Conservation (phyloP, 2,113 vertebrate genomes). For the Megaceryle maxima region DNA sequence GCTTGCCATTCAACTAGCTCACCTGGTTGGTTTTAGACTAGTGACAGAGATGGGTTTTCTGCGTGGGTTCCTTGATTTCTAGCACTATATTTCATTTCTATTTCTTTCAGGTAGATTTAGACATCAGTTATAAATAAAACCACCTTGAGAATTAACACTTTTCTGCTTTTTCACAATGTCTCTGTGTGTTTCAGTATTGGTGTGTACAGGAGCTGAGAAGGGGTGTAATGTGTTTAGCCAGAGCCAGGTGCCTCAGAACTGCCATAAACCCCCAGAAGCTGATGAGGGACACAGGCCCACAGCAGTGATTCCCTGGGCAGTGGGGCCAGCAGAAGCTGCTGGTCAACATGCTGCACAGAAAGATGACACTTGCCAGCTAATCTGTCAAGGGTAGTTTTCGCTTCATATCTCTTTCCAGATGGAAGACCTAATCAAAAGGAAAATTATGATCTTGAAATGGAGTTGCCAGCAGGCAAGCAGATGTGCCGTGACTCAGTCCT, state of each 20-base stretch:
- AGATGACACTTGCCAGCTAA: neutral
- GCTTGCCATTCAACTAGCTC: neutral
- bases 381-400: neutral
- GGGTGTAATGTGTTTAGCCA: neutral
- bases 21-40: neutral
- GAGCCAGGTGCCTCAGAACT: neutral
- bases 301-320: neutral
- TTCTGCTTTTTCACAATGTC: neutral
- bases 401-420: neutral
- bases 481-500: neutral
- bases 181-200: neutral
- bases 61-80: neutral
- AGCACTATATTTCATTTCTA: accelerated
- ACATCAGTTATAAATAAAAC: neutral
- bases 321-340: neutral
- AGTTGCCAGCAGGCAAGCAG: neutral
- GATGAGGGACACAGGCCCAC: neutral
- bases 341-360: accelerated
- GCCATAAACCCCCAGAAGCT: neutral
- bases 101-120: neutral
- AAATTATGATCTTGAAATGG: neutral
- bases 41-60: neutral
- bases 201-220: neutral
- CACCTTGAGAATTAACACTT: neutral
- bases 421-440: neutral